A percentile compares a stretch with the other conserved stretches of the same genome.
phyloP scores from a whole-genome alignment of 2,888 invertebrate species.

The Eucriotettix oculatus region DNA sequence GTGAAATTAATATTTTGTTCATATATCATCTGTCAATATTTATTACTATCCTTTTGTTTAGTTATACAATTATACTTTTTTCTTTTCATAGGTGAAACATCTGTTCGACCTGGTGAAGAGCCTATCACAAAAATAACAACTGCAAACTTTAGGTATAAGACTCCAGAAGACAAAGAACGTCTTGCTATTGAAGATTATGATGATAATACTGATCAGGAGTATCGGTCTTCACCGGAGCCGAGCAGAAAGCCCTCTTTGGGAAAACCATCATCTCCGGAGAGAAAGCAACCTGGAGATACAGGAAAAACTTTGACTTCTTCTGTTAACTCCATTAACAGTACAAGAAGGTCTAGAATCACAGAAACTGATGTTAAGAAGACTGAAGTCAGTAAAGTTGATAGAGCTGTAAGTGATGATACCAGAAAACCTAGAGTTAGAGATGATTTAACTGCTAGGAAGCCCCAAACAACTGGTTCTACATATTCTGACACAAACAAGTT shows the following conservation, averaged over 20 bases:
- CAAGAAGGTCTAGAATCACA: constrained; percentile 3
- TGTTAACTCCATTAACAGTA: constrained; percentile 7
- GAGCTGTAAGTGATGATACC: neutral
- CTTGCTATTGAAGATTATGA: constrained; percentile 7
- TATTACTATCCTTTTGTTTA: too few relatives aligned
- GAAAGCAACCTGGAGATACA: neutral
- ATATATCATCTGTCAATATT: too few relatives aligned
- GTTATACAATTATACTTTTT: too few relatives aligned
- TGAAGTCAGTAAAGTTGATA: neutral
- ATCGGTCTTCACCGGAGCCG: neutral
- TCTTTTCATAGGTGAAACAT: constrained; percentile 33
- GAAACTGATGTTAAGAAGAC: constrained; percentile 2
- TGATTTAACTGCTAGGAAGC: neutral
- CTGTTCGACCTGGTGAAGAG: constrained; percentile 46
- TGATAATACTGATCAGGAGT: constrained; percentile 10
- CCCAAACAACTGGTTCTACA: neutral
- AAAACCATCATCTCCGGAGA: constrained; percentile 6
- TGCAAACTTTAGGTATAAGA: constrained; percentile 42
- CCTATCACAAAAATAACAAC: constrained; percentile 52
- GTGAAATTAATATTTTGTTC: too few relatives aligned
- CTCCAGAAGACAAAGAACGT: constrained; percentile 13
- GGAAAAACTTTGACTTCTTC: constrained; percentile 4
- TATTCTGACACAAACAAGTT: neutral
- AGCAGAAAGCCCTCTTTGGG: constrained; percentile 12
- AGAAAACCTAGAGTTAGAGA: neutral